phyloP scores from a whole-genome alignment of 2,797 vertebrate genomes.

The Intellagama lesueurii region DNA sequence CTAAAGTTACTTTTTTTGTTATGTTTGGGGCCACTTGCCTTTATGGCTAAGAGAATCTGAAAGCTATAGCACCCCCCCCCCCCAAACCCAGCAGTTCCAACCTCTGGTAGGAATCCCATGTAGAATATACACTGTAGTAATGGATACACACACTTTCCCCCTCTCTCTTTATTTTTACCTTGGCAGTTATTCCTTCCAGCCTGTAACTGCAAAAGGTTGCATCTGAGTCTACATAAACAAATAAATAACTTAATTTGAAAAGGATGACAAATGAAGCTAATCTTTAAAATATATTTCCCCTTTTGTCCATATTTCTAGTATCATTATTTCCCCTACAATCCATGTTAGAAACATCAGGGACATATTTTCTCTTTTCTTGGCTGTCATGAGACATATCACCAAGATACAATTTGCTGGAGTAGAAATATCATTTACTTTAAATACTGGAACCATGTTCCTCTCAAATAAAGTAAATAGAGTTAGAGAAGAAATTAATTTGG shows the following conservation, averaged over 20 bases:
- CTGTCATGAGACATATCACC: conserved; percentile 38
- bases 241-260: conserved; percentile 42
- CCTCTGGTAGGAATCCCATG: too few species aligned
- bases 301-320: conserved; percentile 19
- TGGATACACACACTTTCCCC: too few species aligned
- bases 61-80: too few species aligned
- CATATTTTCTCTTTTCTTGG: conserved; percentile 43
- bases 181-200: not conserved
- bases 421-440: conserved; percentile 53
- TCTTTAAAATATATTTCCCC: not conserved
- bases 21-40: too few species aligned
- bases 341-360: conserved; percentile 26
- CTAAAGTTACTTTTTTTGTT: too few species aligned
- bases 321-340: conserved; percentile 49
- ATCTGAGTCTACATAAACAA: not conserved
- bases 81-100: too few species aligned
- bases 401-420: conserved; percentile 44
- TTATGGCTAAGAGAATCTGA: too few species aligned
- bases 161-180: not conserved
- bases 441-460: conserved; percentile 20
- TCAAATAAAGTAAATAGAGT: conserved; percentile 40
- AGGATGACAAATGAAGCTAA: conserved; percentile 22
- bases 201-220: not conserved
- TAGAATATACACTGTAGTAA: too few species aligned
- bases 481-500: conserved; percentile 44